Base-by-base conservation (phyloP, 92 coral and sea anemone genomes). In the Plumapathes pennacea region DNA sequence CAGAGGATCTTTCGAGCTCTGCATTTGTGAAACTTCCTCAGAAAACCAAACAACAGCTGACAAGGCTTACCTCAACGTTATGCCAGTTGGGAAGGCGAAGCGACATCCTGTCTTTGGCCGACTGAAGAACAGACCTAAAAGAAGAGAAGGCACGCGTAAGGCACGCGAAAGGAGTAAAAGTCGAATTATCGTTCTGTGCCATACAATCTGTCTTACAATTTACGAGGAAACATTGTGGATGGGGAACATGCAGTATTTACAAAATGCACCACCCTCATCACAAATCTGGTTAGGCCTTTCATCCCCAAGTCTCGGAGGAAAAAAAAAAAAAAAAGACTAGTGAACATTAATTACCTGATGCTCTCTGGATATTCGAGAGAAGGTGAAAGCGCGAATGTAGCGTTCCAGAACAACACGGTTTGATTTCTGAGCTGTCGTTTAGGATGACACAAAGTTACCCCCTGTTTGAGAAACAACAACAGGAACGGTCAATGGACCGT, bases 321-420 rank as follows among this genome's bases (percentile, higher is more conserved):
- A 4, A 17, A 10, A 0, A 47, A 17, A 23, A 13, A 3, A 45
- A 44, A 2, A 62, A 11, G 14, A 6, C 30, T 6, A 32, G 39
- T 38, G 15, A 5, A 8, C 34, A 9, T 36, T 11, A 40, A 50
- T 19, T 57, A 91, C 98, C 86, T 88, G 49, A 92, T 59, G 5
- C 33, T 58, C 25, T 77, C 81, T 25, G 98, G 94, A 58, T 92
- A 92, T 6, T 69, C 70, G 50, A 92, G 54, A 22, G 63, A 17
- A 34, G 64, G 64, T 1, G 89, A 72, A 30, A 56, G 90, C n/a
- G 90, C 89, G 78, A 92, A 92, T 4, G 98, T 88, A 49, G 96
- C 86, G 74, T 92, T 92, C 98, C 98, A 92, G 53, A 92, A 92
- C 84, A 84, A 81, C 27, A 92, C 78, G 4, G 96, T 51, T 30